These are phyloP conservation scores for Semaprochilodus insignis DNA, from an alignment of 2,797 vertebrate species.

Conservation along the genomic window DNA sequence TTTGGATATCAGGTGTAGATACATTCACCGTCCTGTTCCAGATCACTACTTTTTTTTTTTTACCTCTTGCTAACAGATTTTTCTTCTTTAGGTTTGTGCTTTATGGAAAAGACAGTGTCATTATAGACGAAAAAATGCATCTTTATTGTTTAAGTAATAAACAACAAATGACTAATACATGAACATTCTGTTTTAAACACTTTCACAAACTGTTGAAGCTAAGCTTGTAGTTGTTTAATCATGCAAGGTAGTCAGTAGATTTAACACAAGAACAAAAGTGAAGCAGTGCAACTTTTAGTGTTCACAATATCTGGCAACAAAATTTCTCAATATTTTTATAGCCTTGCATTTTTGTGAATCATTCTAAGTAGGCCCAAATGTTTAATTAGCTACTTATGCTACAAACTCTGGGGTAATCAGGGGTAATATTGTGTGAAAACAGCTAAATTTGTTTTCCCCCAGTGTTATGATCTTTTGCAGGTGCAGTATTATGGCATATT, in stretches of 20 bases:
- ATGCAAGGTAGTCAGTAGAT: neutral
- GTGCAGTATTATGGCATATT: no score
- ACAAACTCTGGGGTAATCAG: neutral
- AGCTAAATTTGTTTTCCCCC: neutral
- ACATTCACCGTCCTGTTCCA: neutral
- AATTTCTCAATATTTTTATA: neutral
- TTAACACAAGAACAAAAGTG: neutral
- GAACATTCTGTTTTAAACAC: neutral
- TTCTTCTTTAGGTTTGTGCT: neutral
- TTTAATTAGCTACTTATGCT: neutral
- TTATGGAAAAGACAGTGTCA: neutral
- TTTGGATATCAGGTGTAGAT: no score
- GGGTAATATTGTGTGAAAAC: neutral
- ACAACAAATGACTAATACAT: slow-evolving; percentile 2
- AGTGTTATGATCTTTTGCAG: neutral
- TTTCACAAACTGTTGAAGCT: neutral
- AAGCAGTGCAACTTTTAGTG: neutral
- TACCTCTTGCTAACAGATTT: neutral
- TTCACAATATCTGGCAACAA: neutral
- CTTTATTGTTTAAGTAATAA: slow-evolving; percentile 4
- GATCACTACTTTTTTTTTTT: neutral
- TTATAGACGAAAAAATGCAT: neutral
- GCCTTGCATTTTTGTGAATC: neutral
- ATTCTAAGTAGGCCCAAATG: neutral
- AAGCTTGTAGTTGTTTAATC: neutral